A percentile compares a stretch with the other conserved stretches of the same genome.
Evolutionary conservation across 2,888 invertebrate genomes (phyloP).

Genomic region (Pyrocoelia pectoralis): DNA sequence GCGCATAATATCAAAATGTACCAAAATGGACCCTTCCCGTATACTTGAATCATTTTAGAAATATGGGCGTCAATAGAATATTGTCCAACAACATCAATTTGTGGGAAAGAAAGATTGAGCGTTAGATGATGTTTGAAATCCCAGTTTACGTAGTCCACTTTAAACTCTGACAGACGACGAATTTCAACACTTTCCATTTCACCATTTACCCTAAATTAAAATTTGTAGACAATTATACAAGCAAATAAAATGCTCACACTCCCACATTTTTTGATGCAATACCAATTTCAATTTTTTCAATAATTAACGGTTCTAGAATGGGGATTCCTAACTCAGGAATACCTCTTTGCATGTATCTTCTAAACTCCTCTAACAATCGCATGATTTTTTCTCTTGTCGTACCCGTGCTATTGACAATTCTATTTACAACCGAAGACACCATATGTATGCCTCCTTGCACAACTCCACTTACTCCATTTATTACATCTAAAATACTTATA

Average conservation of each 20-base stretch:
- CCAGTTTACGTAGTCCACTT: slow-evolving; percentile 53
- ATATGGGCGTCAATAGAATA: slow-evolving; percentile 55
- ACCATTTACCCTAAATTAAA: slow-evolving; percentile 53
- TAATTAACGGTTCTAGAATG: slow-evolving; percentile 57
- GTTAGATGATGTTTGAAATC: slow-evolving; percentile 52
- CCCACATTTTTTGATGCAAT: slow-evolving; percentile 54
- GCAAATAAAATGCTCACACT: slow-evolving; percentile 45
- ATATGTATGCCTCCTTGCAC: slow-evolving; percentile 54
- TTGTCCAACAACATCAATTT: slow-evolving; percentile 54
- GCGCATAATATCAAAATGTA: slow-evolving; percentile 40
- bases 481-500: slow-evolving; percentile 21
- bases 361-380: slow-evolving; percentile 54
- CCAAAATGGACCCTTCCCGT: slow-evolving; percentile 58
- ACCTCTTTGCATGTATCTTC: slow-evolving; percentile 54
- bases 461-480: slow-evolving; percentile 49
- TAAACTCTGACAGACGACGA: slow-evolving; percentile 56
- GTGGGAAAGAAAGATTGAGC: slow-evolving; percentile 56
- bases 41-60: slow-evolving; percentile 52
- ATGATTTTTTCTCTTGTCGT: slow-evolving; percentile 54
- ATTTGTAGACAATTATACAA: not conserved
- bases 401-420: slow-evolving; percentile 54
- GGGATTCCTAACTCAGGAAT: slow-evolving; percentile 59
- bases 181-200: slow-evolving; percentile 54
- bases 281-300: slow-evolving; percentile 56
- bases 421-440: slow-evolving; percentile 51